Conservation (phyloP, 2,113 vertebrate genomes). For the Climacteris rufus region DNA sequence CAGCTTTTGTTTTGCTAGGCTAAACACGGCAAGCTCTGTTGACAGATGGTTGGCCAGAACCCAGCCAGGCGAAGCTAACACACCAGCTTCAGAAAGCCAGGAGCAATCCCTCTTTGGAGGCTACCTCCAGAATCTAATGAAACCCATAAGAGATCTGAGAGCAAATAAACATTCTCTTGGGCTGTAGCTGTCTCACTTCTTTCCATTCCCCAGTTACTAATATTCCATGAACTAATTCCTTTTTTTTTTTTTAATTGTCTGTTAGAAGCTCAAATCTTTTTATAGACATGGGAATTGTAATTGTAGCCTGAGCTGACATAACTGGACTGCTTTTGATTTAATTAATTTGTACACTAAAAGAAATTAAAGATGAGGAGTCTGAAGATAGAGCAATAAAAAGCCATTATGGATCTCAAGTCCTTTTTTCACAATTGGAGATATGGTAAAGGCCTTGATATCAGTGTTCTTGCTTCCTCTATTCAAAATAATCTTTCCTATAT, state of each 20-base stretch:
- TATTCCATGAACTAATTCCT: not conserved
- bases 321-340: not conserved
- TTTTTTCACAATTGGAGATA: not conserved
- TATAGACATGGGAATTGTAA: not conserved
- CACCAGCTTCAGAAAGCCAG: slow-evolving; percentile 19
- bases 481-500: not conserved
- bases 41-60: slow-evolving; percentile 50
- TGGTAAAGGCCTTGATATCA: not conserved
- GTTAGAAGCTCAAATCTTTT: not conserved
- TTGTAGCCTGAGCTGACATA: not conserved
- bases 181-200: not conserved
- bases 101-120: not conserved
- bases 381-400: not conserved
- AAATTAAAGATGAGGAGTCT: not conserved
- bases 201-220: not conserved
- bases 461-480: not conserved
- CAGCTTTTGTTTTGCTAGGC: slow-evolving; percentile 47
- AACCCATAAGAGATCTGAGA: not conserved
- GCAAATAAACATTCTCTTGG: not conserved
- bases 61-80: not conserved
- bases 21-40: slow-evolving; percentile 27
- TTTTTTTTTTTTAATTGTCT: not conserved
- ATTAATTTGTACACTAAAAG: not conserved
- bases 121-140: not conserved
- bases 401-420: fast-evolving